These are phyloP conservation scores for Scrobipalpa costella DNA, from an alignment of 2,888 invertebrate species.

Conservation along the genomic window DNA sequence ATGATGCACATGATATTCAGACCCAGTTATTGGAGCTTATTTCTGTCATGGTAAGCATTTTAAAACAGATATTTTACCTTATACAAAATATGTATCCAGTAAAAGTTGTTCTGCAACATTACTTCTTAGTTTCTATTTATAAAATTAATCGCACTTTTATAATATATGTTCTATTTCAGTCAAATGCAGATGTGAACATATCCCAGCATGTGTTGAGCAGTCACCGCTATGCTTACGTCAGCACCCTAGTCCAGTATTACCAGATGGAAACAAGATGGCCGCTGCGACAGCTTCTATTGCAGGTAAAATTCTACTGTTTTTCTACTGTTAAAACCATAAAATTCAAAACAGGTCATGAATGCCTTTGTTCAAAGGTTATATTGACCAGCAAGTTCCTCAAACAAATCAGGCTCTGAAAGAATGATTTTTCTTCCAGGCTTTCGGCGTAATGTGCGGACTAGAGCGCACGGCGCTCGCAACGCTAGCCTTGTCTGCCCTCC, in stretches of 20 bases:
- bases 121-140: too few species aligned
- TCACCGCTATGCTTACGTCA: constrained; percentile 91
- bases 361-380: too few species aligned
- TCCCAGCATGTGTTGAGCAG: constrained; percentile 91
- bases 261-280: constrained; percentile 97
- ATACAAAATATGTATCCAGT: too few species aligned
- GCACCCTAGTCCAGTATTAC: constrained; percentile 94
- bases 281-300: constrained; percentile 88
- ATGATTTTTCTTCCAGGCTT: constrained; percentile 81
- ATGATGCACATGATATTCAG: constrained; percentile 94
- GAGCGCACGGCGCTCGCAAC: constrained; percentile 91
- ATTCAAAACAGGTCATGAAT: neutral
- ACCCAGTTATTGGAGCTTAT: constrained; percentile 91
- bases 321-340: neutral
- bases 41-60: constrained; percentile 86
- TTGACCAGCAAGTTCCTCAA: too few species aligned
- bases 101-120: too few species aligned
- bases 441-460: constrained; percentile 93
- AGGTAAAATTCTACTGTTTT: constrained; percentile 48
- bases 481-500: constrained; percentile 92
- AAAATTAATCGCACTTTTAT: too few species aligned
- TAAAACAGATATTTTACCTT: neutral
- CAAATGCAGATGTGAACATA: constrained; percentile 94
- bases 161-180: constrained; percentile 79
- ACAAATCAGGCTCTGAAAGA: neutral